Percentiles rank a stretch among this genome's conserved stretches.
Conservation (phyloP, 2,797 vertebrate species). For the Percopsis omiscomaycus region DNA sequence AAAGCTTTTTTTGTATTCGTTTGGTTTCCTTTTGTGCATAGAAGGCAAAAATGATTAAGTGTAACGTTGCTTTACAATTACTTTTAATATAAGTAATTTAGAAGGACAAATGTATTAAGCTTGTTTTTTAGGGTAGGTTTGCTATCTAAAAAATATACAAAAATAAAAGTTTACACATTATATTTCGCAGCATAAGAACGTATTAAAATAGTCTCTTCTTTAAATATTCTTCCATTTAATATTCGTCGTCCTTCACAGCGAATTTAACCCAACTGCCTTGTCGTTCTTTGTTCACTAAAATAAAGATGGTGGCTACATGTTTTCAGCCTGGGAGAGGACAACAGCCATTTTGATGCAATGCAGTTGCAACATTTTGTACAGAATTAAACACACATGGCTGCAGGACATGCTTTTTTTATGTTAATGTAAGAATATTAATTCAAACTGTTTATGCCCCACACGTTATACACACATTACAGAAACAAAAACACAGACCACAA, state of each 20-base stretch:
- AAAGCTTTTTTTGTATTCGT: constrained; percentile 12
- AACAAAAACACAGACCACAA: not conserved
- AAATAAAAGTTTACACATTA: no score
- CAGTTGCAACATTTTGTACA: constrained; percentile 32
- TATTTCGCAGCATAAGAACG: no score
- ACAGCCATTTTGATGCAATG: constrained; percentile 74
- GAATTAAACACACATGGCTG: not conserved
- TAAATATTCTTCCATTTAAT: not conserved
- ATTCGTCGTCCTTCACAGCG: no score
- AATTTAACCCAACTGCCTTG: not conserved
- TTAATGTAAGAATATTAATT: constrained; percentile 10
- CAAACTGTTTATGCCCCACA: not conserved
- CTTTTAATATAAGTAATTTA: not conserved
- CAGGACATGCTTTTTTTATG: not conserved
- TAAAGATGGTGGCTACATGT: constrained; percentile 71
- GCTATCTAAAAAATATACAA: no score
- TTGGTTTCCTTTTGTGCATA: not conserved
- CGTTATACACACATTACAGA: not conserved
- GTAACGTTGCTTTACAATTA: not conserved
- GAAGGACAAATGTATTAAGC: constrained; percentile 3
- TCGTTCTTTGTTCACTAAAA: constrained; percentile 54
- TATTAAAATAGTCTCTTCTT: not conserved
- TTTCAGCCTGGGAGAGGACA: constrained; percentile 36
- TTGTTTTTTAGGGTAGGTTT: no score
- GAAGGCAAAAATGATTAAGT: not conserved